Base-by-base conservation (phyloP, 1,140 invertebrate genomes). In the Bombus ignitus region DNA sequence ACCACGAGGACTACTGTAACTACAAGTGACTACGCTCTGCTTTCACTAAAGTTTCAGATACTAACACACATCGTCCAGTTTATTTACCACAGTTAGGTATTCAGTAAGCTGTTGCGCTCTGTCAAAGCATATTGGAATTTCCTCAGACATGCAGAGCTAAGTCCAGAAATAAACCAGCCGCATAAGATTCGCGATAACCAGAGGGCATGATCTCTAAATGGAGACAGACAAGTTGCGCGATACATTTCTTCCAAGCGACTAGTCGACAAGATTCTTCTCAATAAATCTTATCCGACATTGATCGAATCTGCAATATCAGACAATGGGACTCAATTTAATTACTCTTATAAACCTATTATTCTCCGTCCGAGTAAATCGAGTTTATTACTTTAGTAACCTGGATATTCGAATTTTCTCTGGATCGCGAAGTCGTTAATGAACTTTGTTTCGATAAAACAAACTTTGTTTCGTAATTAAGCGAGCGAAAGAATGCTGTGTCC, bases 71-170 rank as follows among this genome's bases (percentile, higher is more conserved):
- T 66, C 83, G 70, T 81, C 77, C 68, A 76, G 57, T 85, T 74
- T 85, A 81, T 85, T 85, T 81, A 42, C 70, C 70, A 44, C 44
- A 3, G 18, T 47, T 66, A 62, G 71, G 66, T 66, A 79, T 79
- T 79, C 83, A 32, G 53, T 68, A 84, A 84, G 66, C 76, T 84
- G 83, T 84, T 84, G 76, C 83, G 83, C 66, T 47, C 53, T 79
- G 68, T 72, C 75, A 62, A 84, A 79, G 65, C 22, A 66, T 59
- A 78, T 79, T 32, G 66, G 66, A 59, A 71, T 72, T 62, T 71
- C 25, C 53, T 71, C 44, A 62, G 65, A 47, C 65, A 25, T 35
- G 66, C 32, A 32, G 42, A 28, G 44, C 35, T 25, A 13, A 35
- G n/a, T 68, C 35, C 81, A 77, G 73, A 83, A 76, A 83, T 83